phyloP scores from a whole-genome alignment of 2,113 vertebrate genomes.

The Porphyrio hochstetteri region DNA sequence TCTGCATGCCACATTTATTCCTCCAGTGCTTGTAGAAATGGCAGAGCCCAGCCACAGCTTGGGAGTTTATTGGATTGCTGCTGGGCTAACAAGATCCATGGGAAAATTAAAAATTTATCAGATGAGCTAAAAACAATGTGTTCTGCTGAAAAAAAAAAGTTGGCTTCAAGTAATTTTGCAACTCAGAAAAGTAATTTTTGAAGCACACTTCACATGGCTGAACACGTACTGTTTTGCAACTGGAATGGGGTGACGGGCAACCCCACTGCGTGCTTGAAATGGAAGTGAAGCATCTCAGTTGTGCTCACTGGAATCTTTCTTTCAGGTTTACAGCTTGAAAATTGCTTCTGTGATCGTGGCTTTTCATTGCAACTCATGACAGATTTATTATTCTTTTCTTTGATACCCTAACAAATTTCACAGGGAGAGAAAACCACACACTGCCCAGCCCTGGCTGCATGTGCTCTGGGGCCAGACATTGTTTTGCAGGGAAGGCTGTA shows the following conservation, averaged over 20 bases:
- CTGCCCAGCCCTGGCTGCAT: neutral
- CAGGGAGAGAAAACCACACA: neutral
- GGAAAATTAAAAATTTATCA: slow-evolving; percentile 56
- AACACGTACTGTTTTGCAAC: neutral
- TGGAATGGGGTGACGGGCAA: neutral
- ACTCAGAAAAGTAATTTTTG: slow-evolving; percentile 2
- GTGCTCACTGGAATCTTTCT: neutral
- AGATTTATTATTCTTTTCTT: slow-evolving; percentile 38
- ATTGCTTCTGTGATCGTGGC: neutral
- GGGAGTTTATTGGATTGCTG: slow-evolving; percentile 27
- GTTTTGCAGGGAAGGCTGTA: neutral
- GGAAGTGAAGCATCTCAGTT: slow-evolving; percentile 17
- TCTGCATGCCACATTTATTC: neutral
- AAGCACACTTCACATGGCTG: neutral
- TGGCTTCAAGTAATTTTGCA: slow-evolving; percentile 5
- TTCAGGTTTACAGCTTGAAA: slow-evolving; percentile 34
- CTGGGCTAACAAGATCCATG: slow-evolving; percentile 49
- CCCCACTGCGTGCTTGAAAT: neutral
- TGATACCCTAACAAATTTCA: neutral
- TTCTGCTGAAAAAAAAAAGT: neutral
- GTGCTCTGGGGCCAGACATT: neutral
- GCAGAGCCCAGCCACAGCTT: slow-evolving; percentile 2
- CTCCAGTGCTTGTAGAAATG: neutral
- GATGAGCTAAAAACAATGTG: slow-evolving; percentile 46
- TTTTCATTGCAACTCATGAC: slow-evolving; percentile 13